Evolutionary conservation across 2,113 vertebrate genomes (phyloP), one percentile per base, ranked within the genome.

Genomic region (Pomatorhinus ruficollis): DNA sequence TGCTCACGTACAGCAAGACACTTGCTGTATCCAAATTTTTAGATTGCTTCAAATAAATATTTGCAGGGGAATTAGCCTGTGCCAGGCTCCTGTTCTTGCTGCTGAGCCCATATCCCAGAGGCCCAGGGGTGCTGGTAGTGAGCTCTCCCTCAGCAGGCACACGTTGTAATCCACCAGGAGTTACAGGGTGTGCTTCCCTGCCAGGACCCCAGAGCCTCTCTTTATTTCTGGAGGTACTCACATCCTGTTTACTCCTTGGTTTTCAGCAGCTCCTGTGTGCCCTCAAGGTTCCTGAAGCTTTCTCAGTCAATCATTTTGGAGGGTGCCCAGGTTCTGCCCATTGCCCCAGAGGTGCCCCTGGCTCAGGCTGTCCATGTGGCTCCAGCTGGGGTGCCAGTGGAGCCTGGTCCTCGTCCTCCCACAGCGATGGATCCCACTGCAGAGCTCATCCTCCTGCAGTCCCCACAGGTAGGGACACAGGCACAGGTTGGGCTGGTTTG

Each of bases 271-370:
- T 91, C 98, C 96, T 99, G 99, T 40, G 30, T 99, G 71, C 97
- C 98, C 6, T 99, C 99, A 1, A 98, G 99, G 71, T 99, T 99
- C 97, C 98, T 98, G 86, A 99, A 98, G 59, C 99, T 99, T 3
- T 98, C 99, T 1, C 98, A 98, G 96, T 99, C 99, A 0, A 90
- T 99, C 56, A 21, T 99, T 45, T 91, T 99, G 90, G 98, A 98
- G 88, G 98, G 98, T 30, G 99, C 98, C 15, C 99, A 98, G 96
- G 97, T 94, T 70, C 97, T 99, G 33, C 98, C 97, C 3, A 87
- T 98, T 0, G 69, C 97, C 7, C 98, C 98, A 24, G 94, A 97
- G 13, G 86, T 98, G 77, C 98, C 98, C 5, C 96, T 98, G 66
- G 96, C 97, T 12, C 98, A 93, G 14, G 97, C 97, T 1, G 95